Conservation (phyloP, 2,797 vertebrate genomes). For the Phrynocephalus forsythii region DNA sequence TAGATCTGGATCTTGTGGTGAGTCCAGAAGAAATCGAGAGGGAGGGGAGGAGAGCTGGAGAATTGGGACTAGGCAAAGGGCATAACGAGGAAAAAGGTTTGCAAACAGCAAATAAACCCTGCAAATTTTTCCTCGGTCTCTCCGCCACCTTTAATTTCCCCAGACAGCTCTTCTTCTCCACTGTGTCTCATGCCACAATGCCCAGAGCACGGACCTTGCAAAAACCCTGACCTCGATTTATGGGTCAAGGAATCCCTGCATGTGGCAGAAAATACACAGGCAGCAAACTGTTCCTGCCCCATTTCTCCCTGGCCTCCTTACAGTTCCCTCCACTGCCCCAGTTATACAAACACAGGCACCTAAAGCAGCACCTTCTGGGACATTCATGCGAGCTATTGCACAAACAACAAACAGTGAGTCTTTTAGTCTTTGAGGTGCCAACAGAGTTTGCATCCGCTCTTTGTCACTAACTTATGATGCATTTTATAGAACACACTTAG, state of each 20-base stretch:
- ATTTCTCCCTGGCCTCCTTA: neutral
- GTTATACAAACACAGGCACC: neutral
- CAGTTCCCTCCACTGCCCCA: neutral
- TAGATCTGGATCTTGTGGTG: no score
- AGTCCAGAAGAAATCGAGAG: no score
- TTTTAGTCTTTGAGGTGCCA: neutral
- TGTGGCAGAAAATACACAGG: neutral
- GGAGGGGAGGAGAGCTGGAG: no score
- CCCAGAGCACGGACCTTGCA: neutral
- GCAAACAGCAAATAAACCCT: no score
- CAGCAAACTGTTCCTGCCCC: neutral
- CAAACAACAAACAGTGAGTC: neutral
- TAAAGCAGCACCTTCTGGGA: neutral
- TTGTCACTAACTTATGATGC: neutral
- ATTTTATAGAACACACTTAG: neutral
- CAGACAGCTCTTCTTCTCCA: no score
- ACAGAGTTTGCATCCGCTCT: neutral
- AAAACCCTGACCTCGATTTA: neutral
- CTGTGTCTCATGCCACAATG: neutral
- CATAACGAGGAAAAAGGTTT: no score
- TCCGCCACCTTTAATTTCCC: neutral
- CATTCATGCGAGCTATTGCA: neutral
- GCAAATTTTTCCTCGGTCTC: no score
- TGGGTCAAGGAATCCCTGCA: neutral
- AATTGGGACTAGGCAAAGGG: no score